These are phyloP conservation scores for Holotrichia oblita DNA, from an alignment of 1,140 invertebrate species.

Conservation along the genomic window DNA sequence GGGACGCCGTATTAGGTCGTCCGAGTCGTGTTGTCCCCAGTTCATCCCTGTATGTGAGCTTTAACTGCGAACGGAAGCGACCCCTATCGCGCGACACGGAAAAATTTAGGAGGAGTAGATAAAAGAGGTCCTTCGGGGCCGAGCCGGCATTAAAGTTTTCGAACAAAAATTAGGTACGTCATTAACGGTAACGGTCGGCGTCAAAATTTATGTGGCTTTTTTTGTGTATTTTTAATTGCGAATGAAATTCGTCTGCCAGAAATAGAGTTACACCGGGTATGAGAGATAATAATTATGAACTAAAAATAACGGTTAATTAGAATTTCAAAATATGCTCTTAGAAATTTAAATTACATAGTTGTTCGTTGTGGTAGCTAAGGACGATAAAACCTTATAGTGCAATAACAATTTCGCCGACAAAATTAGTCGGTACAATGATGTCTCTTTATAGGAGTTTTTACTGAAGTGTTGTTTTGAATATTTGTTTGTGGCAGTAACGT, in stretches of 20 bases:
- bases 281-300: too few species aligned
- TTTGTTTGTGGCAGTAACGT: too few species aligned
- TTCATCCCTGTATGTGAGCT: not conserved
- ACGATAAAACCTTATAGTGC: too few species aligned
- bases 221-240: conserved; percentile 2
- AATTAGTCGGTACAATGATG: too few species aligned
- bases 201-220: not conserved
- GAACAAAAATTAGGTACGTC: conserved; percentile 20
- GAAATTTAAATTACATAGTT: too few species aligned
- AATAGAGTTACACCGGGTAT: not conserved
- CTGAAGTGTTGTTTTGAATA: too few species aligned
- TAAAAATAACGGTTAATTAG: too few species aligned
- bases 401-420: too few species aligned
- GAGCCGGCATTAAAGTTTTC: conserved; percentile 1
- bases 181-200: not conserved
- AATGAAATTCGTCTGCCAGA: not conserved
- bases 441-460: too few species aligned
- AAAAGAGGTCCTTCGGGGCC: conserved; percentile 8
- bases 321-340: too few species aligned
- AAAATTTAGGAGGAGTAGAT: conserved; percentile 2
- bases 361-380: too few species aligned
- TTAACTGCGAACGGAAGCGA: not conserved
- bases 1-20: not conserved
- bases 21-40: not conserved
- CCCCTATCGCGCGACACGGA: not conserved